Base-by-base conservation (phyloP, 1,140 invertebrate genomes). In the Atopsyche davidsoni region DNA sequence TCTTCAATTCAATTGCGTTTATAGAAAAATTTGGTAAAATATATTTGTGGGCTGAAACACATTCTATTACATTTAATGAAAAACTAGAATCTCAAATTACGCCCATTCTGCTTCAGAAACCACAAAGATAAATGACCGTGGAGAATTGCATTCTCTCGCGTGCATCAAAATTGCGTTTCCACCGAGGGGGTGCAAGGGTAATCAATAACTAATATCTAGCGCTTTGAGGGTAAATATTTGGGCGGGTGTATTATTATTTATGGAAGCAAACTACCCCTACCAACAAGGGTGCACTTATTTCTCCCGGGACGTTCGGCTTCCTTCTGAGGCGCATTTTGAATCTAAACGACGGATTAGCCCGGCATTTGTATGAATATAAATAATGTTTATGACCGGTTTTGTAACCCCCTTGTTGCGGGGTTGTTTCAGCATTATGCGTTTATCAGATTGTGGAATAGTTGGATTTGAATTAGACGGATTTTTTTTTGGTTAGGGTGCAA, bases 151-250 rank as follows among this genome's bases (percentile, higher is more conserved):
- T 23, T 46, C 36, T 46, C 23, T 35, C n/a, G 31, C 44, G 31
- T 46, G 31, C 44, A n/a, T n/a, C n/a, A n/a, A n/a, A n/a, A n/a
- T n/a, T 3, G 19, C 10, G 18, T 14, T 6, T 35, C 31, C 19
- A 31, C 44, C 28, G 14, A 11, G 17, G 11, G 32, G 28, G 32
- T 18, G n/a, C 16, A 31, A 31, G 6, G 11, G 23, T 32, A 44
- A 51, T 51, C 48, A 44, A 51, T 51, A 51, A 43, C 48, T 43
- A 43, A 51, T 51, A 51, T 43, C 25, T 51, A 43, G 18, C 25
- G 24, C 18, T 42, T 28, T 43, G 3, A 14, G 41, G 18, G 47
- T 39, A 41, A 35, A 51, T 43, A 51, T 51, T 43, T 51, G 43
- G 43, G 48, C 41, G 32, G 16, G 48, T 44, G 43, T 34, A 51